Evolutionary conservation across 2,797 vertebrate species (phyloP), one percentile per base, ranked within the genome.

Genomic region (Mergus octosetaceus): DNA sequence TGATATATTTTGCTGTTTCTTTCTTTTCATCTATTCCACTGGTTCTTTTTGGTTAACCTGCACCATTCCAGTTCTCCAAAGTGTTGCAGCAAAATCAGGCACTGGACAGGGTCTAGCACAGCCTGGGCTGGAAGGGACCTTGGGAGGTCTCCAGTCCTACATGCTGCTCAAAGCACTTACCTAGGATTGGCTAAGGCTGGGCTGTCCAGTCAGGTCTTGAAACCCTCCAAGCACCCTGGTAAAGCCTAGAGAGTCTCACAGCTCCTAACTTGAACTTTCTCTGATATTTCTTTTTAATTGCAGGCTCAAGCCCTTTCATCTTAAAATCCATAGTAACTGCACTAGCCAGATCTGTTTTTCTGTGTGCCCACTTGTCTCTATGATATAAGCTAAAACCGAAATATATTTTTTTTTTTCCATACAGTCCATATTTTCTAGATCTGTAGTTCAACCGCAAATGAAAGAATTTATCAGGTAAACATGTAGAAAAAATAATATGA

Each of bases 21-120:
- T 54, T 45, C 14, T 24, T 38, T 57, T 61, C 51, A 1, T 0
- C 18, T 73, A 4, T 38, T 58, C 25, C 25, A 3, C 1, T 58
- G 36, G 32, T 6, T 66, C 32, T 28, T 3, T 19, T 57, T 14
- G 36, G 7, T 61, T 65, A 49, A 24, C 6, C 11, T 27, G 13
- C 12, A 17, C 25, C 6, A 11, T 58, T 56, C 28, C 32, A 69
- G n/a, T 6, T 83, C 65, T 80, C 51, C 65, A 45, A 32, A 73
- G 19, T 8, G 6, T 14, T 60, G 66, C n/a, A 56, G 38, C 8
- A 39, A 78, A 77, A 68, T 17, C 38, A 17, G 24, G 22, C 1
- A 0, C 24, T 45, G 38, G 32, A 51, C 8, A 76, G n/a, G 14
- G 57, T 9, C 16, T 24, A 11, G 25, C 32, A 38, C 4, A 39